Conservation (phyloP, 2,797 vertebrate species). For the Crossoptilon crossoptilon region DNA sequence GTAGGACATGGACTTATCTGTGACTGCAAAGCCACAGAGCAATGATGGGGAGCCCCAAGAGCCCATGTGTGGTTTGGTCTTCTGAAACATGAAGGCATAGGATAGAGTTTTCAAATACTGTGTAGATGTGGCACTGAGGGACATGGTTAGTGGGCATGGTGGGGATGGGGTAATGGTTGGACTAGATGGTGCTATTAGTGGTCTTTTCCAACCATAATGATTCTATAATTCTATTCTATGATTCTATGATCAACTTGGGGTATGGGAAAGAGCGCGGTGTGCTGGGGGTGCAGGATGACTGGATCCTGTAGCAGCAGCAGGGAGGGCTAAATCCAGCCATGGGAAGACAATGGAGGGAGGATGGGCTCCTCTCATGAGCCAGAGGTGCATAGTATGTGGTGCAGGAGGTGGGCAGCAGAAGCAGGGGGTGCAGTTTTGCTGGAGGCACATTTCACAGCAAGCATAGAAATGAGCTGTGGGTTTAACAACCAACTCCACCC, state of each 20-base stretch:
- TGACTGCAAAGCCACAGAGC: not conserved
- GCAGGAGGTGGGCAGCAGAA: not conserved
- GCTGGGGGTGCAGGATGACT: not conserved
- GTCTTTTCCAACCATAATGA: too few relatives aligned
- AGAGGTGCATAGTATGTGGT: not conserved
- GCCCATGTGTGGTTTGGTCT: fast-evolving
- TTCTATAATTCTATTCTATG: too few relatives aligned
- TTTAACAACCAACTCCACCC: not conserved
- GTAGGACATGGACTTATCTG: not conserved
- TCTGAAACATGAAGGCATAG: not conserved
- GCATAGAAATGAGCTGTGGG: not conserved
- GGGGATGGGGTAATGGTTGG: too few relatives aligned
- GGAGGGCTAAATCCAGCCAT: not conserved
- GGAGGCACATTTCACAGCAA: not conserved
- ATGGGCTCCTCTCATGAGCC: not conserved
- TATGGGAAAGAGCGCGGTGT: too few relatives aligned
- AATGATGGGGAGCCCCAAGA: not conserved
- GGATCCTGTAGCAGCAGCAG: not conserved
- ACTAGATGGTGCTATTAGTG: too few relatives aligned
- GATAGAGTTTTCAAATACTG: not conserved
- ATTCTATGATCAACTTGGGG: not conserved
- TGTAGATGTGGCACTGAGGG: too few relatives aligned
- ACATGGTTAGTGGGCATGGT: too few relatives aligned
- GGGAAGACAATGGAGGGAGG: not conserved
- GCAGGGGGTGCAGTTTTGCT: not conserved